A percentile compares a stretch with the other conserved stretches of the same genome.
Conservation (phyloP, 2,888 invertebrate genomes). For the Aphidius colemani region DNA sequence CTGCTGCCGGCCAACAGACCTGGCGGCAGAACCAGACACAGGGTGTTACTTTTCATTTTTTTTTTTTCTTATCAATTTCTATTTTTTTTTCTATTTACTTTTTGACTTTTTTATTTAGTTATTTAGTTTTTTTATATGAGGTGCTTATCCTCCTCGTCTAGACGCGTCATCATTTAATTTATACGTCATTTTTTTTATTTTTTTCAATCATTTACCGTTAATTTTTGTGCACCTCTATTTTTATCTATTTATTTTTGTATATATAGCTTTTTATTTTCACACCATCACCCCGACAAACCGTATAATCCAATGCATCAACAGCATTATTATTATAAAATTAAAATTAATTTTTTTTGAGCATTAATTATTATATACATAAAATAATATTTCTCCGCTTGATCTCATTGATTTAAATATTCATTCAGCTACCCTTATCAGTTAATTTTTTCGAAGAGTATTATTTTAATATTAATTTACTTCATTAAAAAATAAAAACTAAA, state of each 20-base stretch:
- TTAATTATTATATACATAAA: too few species aligned
- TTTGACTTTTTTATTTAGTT: conserved; percentile 19
- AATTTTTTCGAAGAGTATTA: too few species aligned
- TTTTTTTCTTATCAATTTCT: conserved; percentile 40
- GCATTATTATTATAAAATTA: too few species aligned
- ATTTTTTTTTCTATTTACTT: conserved; percentile 37
- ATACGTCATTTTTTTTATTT: conserved; percentile 5
- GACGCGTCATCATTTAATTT: conserved; percentile 25
- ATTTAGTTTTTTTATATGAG: conserved; percentile 25
- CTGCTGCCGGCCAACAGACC: conserved; percentile 66
- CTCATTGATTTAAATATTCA: too few species aligned
- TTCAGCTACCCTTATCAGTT: too few species aligned
- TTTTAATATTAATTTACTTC: too few species aligned
- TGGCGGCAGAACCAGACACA: conserved; percentile 66
- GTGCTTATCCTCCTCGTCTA: conserved; percentile 29
- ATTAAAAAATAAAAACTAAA: too few species aligned
- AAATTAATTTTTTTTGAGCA: too few species aligned
- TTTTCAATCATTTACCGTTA: neutral
- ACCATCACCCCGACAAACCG: conserved; percentile 42
- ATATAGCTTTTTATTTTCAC: conserved; percentile 5
- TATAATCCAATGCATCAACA: conserved; percentile 21
- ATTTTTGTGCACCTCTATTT: too few species aligned
- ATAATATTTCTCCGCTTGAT: too few species aligned
- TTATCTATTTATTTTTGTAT: too few species aligned
- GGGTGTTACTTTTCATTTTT: conserved; percentile 51